Evolutionary conservation across 2,797 vertebrate genomes (phyloP).

Genomic region (Melanogrammus aeglefinus): DNA sequence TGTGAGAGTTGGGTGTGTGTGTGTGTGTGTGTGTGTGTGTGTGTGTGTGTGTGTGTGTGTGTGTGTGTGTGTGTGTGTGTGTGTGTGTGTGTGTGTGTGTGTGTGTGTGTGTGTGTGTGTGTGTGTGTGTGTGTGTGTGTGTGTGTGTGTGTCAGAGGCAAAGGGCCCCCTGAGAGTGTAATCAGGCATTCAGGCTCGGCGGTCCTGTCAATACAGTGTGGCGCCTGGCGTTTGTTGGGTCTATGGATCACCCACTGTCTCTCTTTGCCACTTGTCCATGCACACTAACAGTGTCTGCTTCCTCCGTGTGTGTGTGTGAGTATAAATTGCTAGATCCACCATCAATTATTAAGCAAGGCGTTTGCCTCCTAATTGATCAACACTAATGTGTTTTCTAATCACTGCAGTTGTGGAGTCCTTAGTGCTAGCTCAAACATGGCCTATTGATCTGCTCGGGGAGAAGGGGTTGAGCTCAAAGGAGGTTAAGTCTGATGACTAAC

Average conservation of each 20-base stretch:
- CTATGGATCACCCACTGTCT: conserved; percentile 79
- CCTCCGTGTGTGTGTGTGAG: conserved; percentile 49
- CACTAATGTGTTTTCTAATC: conserved; percentile 99
- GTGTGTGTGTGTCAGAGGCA: conserved; percentile 62
- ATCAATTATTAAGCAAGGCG: conserved; percentile 98
- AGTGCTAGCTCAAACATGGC: conserved; percentile 95
- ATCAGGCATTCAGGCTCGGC: conserved; percentile 92
- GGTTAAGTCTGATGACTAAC: conserved; percentile 44
- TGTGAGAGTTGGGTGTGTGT: conserved; percentile 28
- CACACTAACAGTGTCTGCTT: conserved; percentile 79
- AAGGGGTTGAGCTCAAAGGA: conserved; percentile 11
- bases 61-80: conserved; percentile 37
- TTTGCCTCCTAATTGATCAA: conserved; percentile 98
- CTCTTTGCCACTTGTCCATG: conserved; percentile 58
- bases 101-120: conserved; percentile 50
- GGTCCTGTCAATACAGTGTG: conserved; percentile 88
- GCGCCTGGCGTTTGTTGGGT: conserved; percentile 91
- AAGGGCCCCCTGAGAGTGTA: conserved; percentile 90
- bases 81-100: conserved; percentile 59
- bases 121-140: conserved; percentile 33
- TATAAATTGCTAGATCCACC: conserved; percentile 78
- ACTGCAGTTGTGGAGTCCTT: conserved; percentile 97
- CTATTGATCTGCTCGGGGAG: conserved; percentile 83
- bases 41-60: conserved; percentile 53
- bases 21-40: conserved; percentile 38